Base-by-base conservation (phyloP, 2,113 vertebrate species). In the Manacus vitellinus region DNA sequence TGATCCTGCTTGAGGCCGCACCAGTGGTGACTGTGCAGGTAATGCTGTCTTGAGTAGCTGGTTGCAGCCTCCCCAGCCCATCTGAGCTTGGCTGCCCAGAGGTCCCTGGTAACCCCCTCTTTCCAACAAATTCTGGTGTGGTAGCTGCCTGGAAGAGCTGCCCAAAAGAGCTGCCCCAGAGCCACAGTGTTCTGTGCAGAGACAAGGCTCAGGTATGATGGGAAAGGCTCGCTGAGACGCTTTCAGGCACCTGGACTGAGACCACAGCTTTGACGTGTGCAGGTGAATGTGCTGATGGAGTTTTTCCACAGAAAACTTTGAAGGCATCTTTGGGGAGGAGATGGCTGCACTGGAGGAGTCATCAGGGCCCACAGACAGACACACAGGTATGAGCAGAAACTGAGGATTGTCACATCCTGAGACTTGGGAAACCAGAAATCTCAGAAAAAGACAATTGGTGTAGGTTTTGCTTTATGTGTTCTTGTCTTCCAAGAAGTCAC, bases 221-320 rank as follows among this genome's bases (percentile, higher is more conserved):
- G 33, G 10, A 39, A 27, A 63, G 9, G 39, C 27, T 14, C 9
- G 4, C 7, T 2, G 22, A 22, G 2, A 11, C 5, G 0, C 25
- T 46, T 55, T 39, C 9, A 39, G 56, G n/a, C 59, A 46, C 13
- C 70, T 18, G n/a, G 8, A 5, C 11, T 65, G 8, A 55, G 17
- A 55, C 5, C n/a, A 14, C 14, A n/a, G n/a, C 1, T 47, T 47
- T 85, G 17, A 21, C 33, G 11, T 22, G 10, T 63, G 33, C 33
- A 73, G 49, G 8, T 85, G 41, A 74, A 55, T 3, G 3, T 25
- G 14, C 25, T 61, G 27, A 3, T 52, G 46, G 7, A 27, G 11
- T 70, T 77, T 12, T 2, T 70, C 4, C 4, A 70, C 19, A 6
- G 37, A 44, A 51, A 52, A 46, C 22, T 5, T 9, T 4, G 0